A percentile compares a stretch with the other conserved stretches of the same genome.
phyloP scores from a whole-genome alignment of 2,888 invertebrate species.

The Drosophila fulvimacula region DNA sequence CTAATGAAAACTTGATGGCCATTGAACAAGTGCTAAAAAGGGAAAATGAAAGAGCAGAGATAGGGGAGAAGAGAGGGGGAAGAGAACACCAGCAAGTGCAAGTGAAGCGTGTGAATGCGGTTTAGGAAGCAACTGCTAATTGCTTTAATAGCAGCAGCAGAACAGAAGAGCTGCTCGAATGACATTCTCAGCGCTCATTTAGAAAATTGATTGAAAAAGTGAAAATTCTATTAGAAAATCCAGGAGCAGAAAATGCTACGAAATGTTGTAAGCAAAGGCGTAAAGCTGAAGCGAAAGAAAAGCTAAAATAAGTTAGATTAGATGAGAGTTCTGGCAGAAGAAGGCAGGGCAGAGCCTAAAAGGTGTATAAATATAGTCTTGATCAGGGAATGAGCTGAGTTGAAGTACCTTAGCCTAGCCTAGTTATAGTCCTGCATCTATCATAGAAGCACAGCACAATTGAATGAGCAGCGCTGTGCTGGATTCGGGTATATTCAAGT shows the following conservation, averaged over 20 bases:
- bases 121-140: constrained; percentile 44
- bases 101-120: constrained; percentile 15
- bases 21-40: constrained; percentile 58
- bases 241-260: not conserved
- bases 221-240: not conserved
- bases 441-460: not conserved
- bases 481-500: not conserved
- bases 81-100: not conserved
- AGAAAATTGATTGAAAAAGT: not conserved
- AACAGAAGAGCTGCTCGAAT: not conserved
- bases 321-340: not conserved
- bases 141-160: constrained; percentile 14
- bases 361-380: not conserved
- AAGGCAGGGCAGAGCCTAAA: not conserved
- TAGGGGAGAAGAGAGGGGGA: not conserved
- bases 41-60: not conserved
- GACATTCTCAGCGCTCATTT: not conserved
- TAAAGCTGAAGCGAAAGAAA: not conserved
- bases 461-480: not conserved
- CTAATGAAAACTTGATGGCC: constrained; percentile 77
- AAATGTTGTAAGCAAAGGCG: no score
- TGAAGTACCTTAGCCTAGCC: no score
- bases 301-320: not conserved
- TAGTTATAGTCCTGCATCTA: no score
- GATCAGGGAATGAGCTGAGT: no score